Base-by-base conservation (phyloP, 2,888 invertebrate genomes). In the Caenorhabditis doughertyi region DNA sequence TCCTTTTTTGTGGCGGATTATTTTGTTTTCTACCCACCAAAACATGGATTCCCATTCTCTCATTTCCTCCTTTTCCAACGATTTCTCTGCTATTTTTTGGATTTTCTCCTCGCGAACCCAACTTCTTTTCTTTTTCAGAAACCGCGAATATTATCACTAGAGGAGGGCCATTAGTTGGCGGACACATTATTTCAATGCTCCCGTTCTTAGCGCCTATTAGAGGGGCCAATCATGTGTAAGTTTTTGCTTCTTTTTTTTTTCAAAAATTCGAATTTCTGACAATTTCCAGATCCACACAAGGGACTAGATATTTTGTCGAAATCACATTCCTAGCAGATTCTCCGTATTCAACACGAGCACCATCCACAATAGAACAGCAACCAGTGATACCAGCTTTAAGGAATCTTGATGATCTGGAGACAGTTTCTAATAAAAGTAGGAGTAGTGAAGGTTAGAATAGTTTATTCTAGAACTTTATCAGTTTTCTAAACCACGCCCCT, bases 121-220 rank as follows among this genome's bases (percentile, higher is more conserved):
- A n/a, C n/a, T n/a, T n/a, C n/a, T n/a, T 13, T 3, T 3, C 5
- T 11, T 8, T 71, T 74, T 16, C 64, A 74, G 74, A 74, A 74
- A 65, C 65, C 79, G 65, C 56, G 29, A 16, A 47, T 47, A 18
- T 58, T 16, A 55, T 67, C 56, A 67, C n/a, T 79, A 79, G 83
- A 83, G 83, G 83, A 83, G 79, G 83, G 79, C 72, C 71, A 65
- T 18, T 55, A 79, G 73, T 72, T 9, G 73, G 73, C 68, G 44
- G 73, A 51, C 67, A 55, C 44, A 68, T 16, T 32, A n/a, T 4
- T 5, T 11, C 35, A 73, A 86, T 87, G 86, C 84, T 87, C 55
- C 86, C 86, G n/a, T 87, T 87, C 70, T 53, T 87, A 67, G 86
- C 84, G 18, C 86, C 86, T 1, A 79, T 87, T 39, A 25, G 71